Percentiles rank a stretch among this genome's conserved stretches.
phyloP scores from a whole-genome alignment of 2,888 invertebrate genomes.

The Drosophila multiciliata region DNA sequence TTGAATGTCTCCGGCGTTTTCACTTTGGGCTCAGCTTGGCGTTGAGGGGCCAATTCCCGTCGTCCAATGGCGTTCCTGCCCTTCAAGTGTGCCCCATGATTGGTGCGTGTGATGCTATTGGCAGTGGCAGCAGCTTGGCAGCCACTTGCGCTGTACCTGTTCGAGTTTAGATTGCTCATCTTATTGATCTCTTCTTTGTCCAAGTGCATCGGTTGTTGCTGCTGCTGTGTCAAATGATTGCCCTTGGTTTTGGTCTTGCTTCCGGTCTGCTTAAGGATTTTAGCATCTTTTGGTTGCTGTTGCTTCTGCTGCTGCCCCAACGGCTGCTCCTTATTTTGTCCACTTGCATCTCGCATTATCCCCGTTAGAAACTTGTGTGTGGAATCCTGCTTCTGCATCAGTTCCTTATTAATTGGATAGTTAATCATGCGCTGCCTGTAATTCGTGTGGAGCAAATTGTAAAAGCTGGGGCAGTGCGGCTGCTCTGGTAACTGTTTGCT shows the following conservation, averaged over 20 bases:
- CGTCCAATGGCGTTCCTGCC: neutral
- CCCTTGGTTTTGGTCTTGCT: neutral
- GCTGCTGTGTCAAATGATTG: neutral
- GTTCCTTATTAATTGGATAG: neutral
- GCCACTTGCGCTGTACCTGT: too few species aligned
- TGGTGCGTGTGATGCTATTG: conserved; percentile 28
- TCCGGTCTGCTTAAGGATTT: neutral
- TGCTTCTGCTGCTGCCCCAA: conserved; percentile 39
- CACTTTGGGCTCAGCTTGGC: neutral
- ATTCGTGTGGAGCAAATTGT: conserved; percentile 57
- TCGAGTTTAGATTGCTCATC: neutral
- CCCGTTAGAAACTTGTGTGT: too few species aligned
- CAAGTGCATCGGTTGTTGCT: neutral
- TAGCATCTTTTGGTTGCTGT: neutral
- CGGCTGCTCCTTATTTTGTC: conserved; percentile 15
- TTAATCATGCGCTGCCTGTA: conserved; percentile 43
- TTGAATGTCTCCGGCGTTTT: conserved; percentile 1
- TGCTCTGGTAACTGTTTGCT: conserved; percentile 40
- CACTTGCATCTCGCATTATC: neutral
- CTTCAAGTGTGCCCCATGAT: conserved; percentile 17
- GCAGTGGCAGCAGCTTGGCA: neutral
- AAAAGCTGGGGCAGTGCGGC: conserved; percentile 29
- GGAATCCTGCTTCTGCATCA: neutral
- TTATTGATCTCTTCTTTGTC: neutral
- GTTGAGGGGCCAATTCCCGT: neutral